These are phyloP conservation scores for Sciurus vulgaris DNA, from an alignment of 2,797 vertebrate species.

Conservation along the genomic window DNA sequence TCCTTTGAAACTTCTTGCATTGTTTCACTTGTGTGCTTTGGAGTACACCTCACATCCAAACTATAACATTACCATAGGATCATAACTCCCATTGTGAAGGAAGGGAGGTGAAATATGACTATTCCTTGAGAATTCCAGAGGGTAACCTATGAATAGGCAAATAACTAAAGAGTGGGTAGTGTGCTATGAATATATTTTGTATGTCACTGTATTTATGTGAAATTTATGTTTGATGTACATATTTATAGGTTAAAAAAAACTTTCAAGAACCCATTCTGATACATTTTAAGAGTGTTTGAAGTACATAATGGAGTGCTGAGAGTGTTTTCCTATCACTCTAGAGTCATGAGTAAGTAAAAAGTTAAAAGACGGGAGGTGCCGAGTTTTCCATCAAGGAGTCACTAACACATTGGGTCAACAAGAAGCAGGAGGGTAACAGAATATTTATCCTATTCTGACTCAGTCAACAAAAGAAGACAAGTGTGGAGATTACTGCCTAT, in stretches of 20 bases:
- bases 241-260: background rate
- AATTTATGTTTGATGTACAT: slow-evolving; percentile 14
- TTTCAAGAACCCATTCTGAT: background rate
- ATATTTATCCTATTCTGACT: background rate
- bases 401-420: background rate
- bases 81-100: background rate
- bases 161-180: background rate
- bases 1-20: too few species aligned
- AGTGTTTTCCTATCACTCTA: background rate
- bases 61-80: background rate
- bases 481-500: background rate
- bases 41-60: too few species aligned
- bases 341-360: background rate
- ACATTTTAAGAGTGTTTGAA: slow-evolving; percentile 14
- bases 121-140: background rate
- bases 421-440: background rate
- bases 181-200: background rate
- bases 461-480: background rate
- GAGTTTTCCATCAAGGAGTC: background rate
- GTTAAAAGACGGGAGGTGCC: background rate
- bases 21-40: too few species aligned
- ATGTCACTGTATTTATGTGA: background rate
- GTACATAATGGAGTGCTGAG: background rate
- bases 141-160: background rate
- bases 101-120: background rate